Percentiles rank a stretch among this genome's conserved stretches.
phyloP scores from a whole-genome alignment of 2,797 vertebrate species.

The Eulemur mongoz region DNA sequence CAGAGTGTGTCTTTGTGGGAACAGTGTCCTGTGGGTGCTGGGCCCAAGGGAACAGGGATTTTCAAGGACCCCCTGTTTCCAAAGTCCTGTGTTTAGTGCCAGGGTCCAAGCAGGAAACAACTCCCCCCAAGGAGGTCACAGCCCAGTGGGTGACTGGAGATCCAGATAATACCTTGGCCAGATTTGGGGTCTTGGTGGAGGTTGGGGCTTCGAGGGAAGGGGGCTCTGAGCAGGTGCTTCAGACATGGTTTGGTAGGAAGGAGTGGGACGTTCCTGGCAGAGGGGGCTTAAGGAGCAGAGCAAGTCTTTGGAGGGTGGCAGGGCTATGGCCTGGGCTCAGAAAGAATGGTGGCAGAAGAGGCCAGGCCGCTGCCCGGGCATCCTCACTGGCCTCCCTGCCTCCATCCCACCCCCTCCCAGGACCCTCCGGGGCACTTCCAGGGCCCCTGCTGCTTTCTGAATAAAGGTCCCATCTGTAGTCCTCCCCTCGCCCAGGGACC shows the following conservation, averaged over 20 bases:
- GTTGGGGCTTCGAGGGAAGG: background rate
- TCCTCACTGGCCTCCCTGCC: background rate
- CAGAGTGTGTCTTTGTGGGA: background rate
- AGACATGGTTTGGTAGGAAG: background rate
- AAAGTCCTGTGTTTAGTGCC: background rate
- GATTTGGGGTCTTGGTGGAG: background rate
- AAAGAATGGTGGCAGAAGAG: background rate
- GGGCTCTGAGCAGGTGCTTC: background rate
- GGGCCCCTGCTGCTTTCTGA: background rate
- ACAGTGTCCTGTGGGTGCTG: background rate
- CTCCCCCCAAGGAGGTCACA: background rate
- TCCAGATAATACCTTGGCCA: background rate
- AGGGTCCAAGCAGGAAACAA: background rate
- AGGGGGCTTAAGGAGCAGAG: background rate
- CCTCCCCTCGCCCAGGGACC: background rate
- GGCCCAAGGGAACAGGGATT: background rate
- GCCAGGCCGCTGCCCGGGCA: background rate
- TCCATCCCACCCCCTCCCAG: background rate
- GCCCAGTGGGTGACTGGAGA: background rate
- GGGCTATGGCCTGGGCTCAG: background rate
- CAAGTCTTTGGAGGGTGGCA: background rate
- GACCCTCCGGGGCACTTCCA: background rate
- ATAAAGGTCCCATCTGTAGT: background rate
- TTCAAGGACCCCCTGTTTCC: conserved; percentile 6
- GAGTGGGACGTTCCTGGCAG: background rate